Conservation (phyloP, 2,888 invertebrate genomes). For the Coelinius sp. region DNA sequence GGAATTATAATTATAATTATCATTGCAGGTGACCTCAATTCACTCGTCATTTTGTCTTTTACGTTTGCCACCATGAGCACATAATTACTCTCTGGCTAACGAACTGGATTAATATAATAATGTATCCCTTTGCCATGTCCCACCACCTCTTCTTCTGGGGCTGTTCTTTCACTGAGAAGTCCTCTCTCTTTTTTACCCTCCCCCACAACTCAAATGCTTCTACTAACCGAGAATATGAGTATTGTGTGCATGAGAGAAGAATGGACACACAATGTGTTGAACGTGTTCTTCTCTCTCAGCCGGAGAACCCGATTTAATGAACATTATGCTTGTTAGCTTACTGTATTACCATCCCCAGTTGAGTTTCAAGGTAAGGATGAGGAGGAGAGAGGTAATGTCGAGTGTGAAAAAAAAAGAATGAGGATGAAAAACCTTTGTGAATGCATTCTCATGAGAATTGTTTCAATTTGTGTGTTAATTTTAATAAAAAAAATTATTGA, state of each 20-base stretch:
- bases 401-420: slow-evolving; percentile 27
- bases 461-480: slow-evolving; percentile 60
- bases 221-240: slow-evolving; percentile 18
- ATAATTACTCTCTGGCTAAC: slow-evolving; percentile 57
- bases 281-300: slow-evolving; percentile 28
- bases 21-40: not conserved
- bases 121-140: slow-evolving; percentile 52
- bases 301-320: slow-evolving; percentile 55
- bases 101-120: slow-evolving; percentile 59
- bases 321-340: slow-evolving; percentile 60
- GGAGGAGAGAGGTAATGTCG: slow-evolving; percentile 29
- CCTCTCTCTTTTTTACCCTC: slow-evolving; percentile 36
- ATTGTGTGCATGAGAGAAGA: slow-evolving; percentile 24
- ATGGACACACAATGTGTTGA: slow-evolving; percentile 20
- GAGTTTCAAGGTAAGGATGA: slow-evolving; percentile 40
- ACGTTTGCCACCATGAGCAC: slow-evolving; percentile 32
- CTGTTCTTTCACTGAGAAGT: slow-evolving; percentile 4
- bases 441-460: slow-evolving; percentile 57
- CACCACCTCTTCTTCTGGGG: slow-evolving; percentile 34
- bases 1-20: not conserved
- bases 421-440: slow-evolving; percentile 53
- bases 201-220: slow-evolving; percentile 30
- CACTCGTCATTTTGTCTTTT: not conserved
- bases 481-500: too few species aligned
- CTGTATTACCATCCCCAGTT: slow-evolving; percentile 49